Evolutionary conservation across 2,113 vertebrate species (phyloP).

Genomic region (Myodes glareolus): DNA sequence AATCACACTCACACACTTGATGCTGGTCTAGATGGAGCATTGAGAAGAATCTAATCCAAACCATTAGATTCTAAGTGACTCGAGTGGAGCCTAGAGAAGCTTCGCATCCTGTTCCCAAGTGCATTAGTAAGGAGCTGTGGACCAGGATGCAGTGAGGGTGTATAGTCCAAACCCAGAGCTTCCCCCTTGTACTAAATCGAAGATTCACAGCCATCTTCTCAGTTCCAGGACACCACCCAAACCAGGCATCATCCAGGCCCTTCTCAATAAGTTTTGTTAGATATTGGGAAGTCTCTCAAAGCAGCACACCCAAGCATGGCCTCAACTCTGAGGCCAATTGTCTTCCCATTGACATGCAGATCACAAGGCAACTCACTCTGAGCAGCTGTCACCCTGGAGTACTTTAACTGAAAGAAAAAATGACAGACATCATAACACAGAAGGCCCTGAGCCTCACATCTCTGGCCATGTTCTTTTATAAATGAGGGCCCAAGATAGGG

Average conservation of each 20-base stretch:
- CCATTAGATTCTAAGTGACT: neutral
- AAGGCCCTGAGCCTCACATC: neutral
- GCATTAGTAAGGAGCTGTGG: neutral
- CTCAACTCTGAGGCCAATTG: neutral
- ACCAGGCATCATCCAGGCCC: neutral
- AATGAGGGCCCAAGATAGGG: neutral
- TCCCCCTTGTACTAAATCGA: neutral
- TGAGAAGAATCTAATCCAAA: neutral
- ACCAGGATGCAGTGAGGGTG: neutral
- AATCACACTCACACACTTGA: neutral
- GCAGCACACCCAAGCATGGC: neutral
- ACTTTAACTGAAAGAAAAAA: constrained; percentile 22
- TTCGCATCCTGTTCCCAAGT: neutral
- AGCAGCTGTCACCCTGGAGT: neutral
- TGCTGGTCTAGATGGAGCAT: neutral
- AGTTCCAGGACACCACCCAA: neutral
- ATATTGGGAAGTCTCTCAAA: neutral
- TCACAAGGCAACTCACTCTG: neutral
- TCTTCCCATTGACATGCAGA: neutral
- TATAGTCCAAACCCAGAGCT: neutral
- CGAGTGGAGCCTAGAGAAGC: neutral
- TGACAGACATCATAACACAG: neutral
- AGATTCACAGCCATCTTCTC: rapidly evolving
- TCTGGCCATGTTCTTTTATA: neutral
- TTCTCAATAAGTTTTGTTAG: constrained; percentile 34